Base-by-base conservation (phyloP, 2,797 vertebrate species). In the Pogonophryne albipinna region DNA sequence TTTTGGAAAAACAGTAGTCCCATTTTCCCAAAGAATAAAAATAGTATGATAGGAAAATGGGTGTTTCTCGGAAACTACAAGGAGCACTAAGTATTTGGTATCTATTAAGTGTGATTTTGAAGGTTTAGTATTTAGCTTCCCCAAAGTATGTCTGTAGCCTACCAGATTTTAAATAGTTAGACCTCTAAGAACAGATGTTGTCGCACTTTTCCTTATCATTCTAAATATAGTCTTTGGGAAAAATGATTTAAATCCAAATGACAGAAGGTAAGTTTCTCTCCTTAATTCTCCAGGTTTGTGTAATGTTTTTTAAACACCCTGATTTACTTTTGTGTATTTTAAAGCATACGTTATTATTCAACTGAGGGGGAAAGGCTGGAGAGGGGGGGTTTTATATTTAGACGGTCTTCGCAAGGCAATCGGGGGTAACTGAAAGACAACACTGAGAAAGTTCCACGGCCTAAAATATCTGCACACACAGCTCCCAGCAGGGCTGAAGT, bases 341-440 rank as follows among this genome's bases (percentile, higher is more conserved):
- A 53, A 34, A 42, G 34, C 34, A 38, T 8, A 38, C 41, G 44
- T 60, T 78, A 15, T 73, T 47, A 58, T 68, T 78, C 41, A 82
- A 75, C 81, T 63, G 58, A 17, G 59, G 57, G 57, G 17, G 14
- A 79, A 66, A 70, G 75, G 20, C 59, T 47, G 51, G 23, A 66
- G 56, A 66, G 79, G 73, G 78, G 78, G 23, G 71, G 84, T 74
- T 52, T 86, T 94, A 94, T 94, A 92, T 93, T 93, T 95, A 93
- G 93, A 79, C 78, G 65, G 68, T 74, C 87, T 93, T 86, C 68
- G 86, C 76, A 81, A 83, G 85, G 89, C 85, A 85, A 76, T 77
- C 68, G 47, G 90, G 86, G 85, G 90, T 86, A 85, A 83, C 72
- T 92, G 93, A 93, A 95, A 95, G 93, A 95, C 93, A 93, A 94